Conservation (phyloP, 2,113 vertebrate genomes). For the Neolamprologus toae region DNA sequence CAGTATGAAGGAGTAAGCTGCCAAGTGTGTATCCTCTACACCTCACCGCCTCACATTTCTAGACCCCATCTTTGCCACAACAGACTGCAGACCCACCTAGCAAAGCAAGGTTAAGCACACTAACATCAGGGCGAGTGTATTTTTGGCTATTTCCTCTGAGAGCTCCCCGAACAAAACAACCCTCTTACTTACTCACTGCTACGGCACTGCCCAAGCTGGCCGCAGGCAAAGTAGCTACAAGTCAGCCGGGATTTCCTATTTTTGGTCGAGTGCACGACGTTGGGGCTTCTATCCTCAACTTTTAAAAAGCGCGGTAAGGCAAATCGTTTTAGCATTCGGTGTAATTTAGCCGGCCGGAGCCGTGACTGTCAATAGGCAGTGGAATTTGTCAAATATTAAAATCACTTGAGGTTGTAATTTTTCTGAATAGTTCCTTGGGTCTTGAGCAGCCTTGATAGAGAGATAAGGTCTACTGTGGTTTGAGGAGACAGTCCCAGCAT, state of each 20-base stretch:
- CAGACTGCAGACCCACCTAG: conserved; percentile 34
- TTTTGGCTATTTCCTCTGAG: conserved; percentile 65
- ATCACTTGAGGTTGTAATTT: neutral
- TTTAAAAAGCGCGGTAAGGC: conserved; percentile 11
- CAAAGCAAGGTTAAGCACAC: conserved; percentile 40
- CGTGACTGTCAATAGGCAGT: neutral
- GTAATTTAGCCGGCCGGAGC: neutral
- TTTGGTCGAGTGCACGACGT: conserved; percentile 45
- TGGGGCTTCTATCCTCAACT: neutral
- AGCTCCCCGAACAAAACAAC: conserved; percentile 7
- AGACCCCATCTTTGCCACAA: conserved; percentile 41
- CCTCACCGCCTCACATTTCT: conserved; percentile 21
- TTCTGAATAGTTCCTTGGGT: neutral
- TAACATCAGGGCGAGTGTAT: conserved; percentile 40
- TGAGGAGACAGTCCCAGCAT: conserved; percentile 27
- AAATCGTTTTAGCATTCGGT: conserved; percentile 8
- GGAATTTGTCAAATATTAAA: conserved; percentile 1
- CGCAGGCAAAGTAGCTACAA: conserved; percentile 55
- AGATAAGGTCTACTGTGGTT: conserved; percentile 56
- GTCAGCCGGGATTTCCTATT: conserved; percentile 51
- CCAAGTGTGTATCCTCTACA: conserved; percentile 29
- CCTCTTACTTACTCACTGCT: conserved; percentile 22
- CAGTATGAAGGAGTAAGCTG: conserved; percentile 43
- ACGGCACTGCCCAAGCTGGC: conserved; percentile 31
- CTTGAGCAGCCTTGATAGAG: conserved; percentile 31